phyloP scores from a whole-genome alignment of 2,797 vertebrate species.

The Melopsittacus undulatus region DNA sequence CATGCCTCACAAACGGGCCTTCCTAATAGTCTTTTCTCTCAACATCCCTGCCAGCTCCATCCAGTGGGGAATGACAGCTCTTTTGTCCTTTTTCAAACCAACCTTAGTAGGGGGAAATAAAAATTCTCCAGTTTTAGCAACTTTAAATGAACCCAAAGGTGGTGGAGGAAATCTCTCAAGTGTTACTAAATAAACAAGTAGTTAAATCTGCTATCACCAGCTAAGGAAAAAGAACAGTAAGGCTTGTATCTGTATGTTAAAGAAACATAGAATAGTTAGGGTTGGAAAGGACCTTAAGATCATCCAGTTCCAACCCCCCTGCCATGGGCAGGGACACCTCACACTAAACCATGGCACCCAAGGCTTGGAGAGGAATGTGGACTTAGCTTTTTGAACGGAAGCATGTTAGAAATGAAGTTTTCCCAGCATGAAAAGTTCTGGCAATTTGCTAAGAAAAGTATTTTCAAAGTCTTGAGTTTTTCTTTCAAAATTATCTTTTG shows the following conservation, averaged over 20 bases:
- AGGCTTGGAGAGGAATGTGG: background rate
- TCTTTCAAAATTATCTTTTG: slow-evolving; percentile 53
- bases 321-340: no score
- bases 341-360: no score
- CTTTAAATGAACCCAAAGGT: background rate
- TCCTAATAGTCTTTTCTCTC: background rate
- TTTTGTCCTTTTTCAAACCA: background rate
- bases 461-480: slow-evolving; percentile 35
- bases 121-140: background rate
- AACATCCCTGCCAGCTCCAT: background rate
- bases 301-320: no score
- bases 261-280: no score
- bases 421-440: slow-evolving; percentile 1
- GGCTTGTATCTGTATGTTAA: background rate
- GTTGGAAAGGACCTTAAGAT: no score
- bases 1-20: background rate
- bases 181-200: background rate
- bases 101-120: background rate
- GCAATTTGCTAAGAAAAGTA: slow-evolving; percentile 48
- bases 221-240: background rate
- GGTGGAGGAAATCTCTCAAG: background rate
- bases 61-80: background rate
- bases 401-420: slow-evolving; percentile 26
- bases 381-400: slow-evolving; percentile 1
- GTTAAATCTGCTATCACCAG: background rate